Percentiles rank a stretch among this genome's conserved stretches.
Conservation (phyloP, 2,888 invertebrate species). For the Brachyptera risi region DNA sequence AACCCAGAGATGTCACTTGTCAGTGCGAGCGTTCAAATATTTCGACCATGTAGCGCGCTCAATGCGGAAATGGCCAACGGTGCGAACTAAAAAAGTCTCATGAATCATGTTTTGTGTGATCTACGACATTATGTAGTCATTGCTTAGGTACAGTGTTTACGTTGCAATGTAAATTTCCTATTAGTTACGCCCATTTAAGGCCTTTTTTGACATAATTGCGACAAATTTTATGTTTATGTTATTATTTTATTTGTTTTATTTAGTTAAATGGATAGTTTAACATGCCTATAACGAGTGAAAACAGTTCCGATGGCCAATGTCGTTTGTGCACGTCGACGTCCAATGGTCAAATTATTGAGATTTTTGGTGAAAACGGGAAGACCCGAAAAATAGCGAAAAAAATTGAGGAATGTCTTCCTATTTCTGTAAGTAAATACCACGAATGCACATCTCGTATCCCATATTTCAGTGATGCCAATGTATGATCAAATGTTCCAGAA, state of each 20-base stretch:
- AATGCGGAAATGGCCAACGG: background rate
- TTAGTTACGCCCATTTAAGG: slow-evolving; percentile 28
- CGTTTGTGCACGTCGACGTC: slow-evolving; percentile 30
- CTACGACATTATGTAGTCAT: background rate
- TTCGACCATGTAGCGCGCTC: background rate
- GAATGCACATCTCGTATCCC: background rate
- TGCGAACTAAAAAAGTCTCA: background rate
- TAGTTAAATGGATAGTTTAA: slow-evolving; percentile 25
- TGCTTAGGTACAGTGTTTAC: slow-evolving; percentile 26
- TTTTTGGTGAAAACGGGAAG: slow-evolving; percentile 30
- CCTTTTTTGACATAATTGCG: slow-evolving; percentile 18
- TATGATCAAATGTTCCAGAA: background rate
- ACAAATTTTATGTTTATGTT: slow-evolving; percentile 11
- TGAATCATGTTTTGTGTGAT: background rate
- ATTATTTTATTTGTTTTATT: slow-evolving; percentile 10
- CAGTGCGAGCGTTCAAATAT: too few relatives aligned
- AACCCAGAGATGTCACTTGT: too few relatives aligned
- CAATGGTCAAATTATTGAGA: slow-evolving; percentile 28
- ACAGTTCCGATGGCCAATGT: slow-evolving; percentile 22
- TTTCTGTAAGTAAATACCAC: slow-evolving; percentile 25
- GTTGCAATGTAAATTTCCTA: slow-evolving; percentile 28
- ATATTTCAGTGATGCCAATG: background rate
- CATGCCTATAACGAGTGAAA: slow-evolving; percentile 27
- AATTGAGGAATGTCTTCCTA: slow-evolving; percentile 31
- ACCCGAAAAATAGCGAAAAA: slow-evolving; percentile 22